Percentiles rank a stretch among this genome's conserved stretches.
Evolutionary conservation across 2,888 invertebrate genomes (phyloP).

Genomic region (Neocrepidodera transversa): DNA sequence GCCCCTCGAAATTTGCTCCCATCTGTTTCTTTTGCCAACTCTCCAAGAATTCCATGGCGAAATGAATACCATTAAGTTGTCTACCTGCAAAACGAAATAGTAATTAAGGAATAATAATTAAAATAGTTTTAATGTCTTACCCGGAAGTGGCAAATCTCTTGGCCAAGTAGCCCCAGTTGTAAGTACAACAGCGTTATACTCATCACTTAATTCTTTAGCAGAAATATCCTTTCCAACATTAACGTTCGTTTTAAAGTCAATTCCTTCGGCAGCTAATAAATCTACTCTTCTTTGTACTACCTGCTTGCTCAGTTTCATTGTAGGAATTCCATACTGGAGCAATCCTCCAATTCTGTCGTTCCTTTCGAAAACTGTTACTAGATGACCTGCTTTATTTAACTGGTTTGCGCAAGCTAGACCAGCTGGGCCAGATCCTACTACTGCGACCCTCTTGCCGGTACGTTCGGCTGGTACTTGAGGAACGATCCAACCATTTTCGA

Average conservation of each 20-base stretch:
- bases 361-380: constrained; percentile 95
- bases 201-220: constrained; percentile 71
- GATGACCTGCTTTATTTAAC: constrained; percentile 95
- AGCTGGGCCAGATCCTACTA: constrained; percentile 94
- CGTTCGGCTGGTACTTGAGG: constrained; percentile 49
- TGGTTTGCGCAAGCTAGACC: constrained; percentile 97
- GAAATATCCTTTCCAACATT: constrained; percentile 92
- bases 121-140: constrained; percentile 55
- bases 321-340: constrained; percentile 97
- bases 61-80: constrained; percentile 91
- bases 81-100: constrained; percentile 60
- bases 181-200: constrained; percentile 85
- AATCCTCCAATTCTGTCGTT: constrained; percentile 96
- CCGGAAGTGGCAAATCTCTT: constrained; percentile 85
- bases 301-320: constrained; percentile 96
- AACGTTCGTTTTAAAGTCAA: constrained; percentile 83
- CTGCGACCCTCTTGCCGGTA: constrained; percentile 54
- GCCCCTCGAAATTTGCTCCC: constrained; percentile 65
- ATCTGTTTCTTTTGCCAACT: constrained; percentile 95
- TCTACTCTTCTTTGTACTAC: constrained; percentile 90
- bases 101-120: not conserved
- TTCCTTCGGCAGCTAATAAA: constrained; percentile 86
- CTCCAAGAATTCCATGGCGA: constrained; percentile 97
- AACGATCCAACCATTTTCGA: constrained; percentile 86
- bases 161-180: constrained; percentile 98